Evolutionary conservation across 2,888 invertebrate species (phyloP).

Genomic region (Priapulus caudatus): DNA sequence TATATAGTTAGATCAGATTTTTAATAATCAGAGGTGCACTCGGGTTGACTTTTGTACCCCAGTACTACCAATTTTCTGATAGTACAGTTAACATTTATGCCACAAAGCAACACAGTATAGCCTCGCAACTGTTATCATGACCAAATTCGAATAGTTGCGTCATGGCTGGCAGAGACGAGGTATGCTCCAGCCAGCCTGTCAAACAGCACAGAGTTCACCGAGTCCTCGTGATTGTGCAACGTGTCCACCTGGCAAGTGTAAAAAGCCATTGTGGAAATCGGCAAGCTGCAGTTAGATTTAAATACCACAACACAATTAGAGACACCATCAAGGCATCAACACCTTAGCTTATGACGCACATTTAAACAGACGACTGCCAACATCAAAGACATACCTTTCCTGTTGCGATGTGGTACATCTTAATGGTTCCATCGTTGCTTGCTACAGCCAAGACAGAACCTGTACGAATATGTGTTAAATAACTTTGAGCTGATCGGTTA

Average conservation of each 20-base stretch:
- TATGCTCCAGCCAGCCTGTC: conserved; percentile 34
- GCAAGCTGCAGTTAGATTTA: conserved; percentile 12
- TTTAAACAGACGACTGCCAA: too few relatives aligned
- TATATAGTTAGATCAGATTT: too few relatives aligned
- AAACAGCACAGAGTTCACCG: conserved; percentile 36
- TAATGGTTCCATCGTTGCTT: conserved; percentile 37
- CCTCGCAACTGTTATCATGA: conserved; percentile 25
- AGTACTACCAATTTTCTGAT: too few relatives aligned
- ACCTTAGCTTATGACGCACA: conserved; percentile 12
- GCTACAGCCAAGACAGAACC: conserved; percentile 34
- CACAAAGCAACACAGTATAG: too few relatives aligned
- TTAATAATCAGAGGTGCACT: too few relatives aligned
- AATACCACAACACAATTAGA: conserved; percentile 1
- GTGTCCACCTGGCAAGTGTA: too few relatives aligned
- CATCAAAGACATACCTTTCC: conserved; percentile 36
- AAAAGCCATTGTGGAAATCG: too few relatives aligned
- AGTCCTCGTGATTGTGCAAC: conserved; percentile 39
- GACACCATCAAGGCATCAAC: too few relatives aligned
- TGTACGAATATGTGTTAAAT: too few relatives aligned
- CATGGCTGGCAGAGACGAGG: conserved; percentile 36
- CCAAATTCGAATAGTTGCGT: conserved; percentile 36
- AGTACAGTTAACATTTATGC: too few relatives aligned
- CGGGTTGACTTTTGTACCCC: too few relatives aligned
- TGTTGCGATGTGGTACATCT: conserved; percentile 36
- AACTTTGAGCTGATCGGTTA: too few relatives aligned